These are phyloP conservation scores for Drosophila prostipennis DNA, from an alignment of 2,888 invertebrate genomes.

Conservation along the genomic window DNA sequence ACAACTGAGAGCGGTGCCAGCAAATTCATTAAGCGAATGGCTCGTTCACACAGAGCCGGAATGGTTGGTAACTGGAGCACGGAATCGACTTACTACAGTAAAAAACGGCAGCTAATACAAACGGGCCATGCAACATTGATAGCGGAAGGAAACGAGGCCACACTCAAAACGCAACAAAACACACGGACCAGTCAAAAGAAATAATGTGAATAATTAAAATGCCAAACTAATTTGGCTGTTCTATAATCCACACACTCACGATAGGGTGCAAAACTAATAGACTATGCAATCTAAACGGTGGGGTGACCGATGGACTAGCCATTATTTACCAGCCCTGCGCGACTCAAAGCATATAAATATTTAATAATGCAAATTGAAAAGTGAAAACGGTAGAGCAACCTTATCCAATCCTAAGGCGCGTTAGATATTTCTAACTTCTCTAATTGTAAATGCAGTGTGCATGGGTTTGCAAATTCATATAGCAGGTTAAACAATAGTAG, in stretches of 20 bases:
- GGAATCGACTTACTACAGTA: constrained; percentile 42
- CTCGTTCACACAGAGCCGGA: constrained; percentile 42
- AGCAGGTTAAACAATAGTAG: not conserved
- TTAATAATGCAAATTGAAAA: constrained; percentile 34
- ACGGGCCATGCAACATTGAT: constrained; percentile 65
- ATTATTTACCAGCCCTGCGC: constrained; percentile 2
- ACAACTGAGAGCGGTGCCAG: constrained; percentile 68
- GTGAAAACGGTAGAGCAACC: constrained; percentile 31
- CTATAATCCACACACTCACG: not conserved
- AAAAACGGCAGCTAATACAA: constrained; percentile 11
- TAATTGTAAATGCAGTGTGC: not conserved
- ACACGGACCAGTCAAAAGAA: constrained; percentile 42
- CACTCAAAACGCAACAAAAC: constrained; percentile 44
- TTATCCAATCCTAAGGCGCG: not conserved
- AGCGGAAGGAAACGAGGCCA: constrained; percentile 45
- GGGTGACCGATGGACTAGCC: constrained; percentile 1
- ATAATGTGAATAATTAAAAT: constrained; percentile 48
- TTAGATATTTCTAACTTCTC: not conserved
- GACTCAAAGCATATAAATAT: constrained; percentile 8
- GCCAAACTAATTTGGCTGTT: constrained; percentile 13
- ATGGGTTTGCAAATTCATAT: not conserved
- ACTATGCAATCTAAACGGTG: constrained; percentile 1
- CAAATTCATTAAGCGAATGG: constrained; percentile 67
- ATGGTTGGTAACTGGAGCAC: constrained; percentile 70
- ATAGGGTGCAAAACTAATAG: not conserved